Evolutionary conservation across 2,797 vertebrate species (phyloP), one percentile per base, ranked within the genome.

Genomic region (Sciaenops ocellatus): DNA sequence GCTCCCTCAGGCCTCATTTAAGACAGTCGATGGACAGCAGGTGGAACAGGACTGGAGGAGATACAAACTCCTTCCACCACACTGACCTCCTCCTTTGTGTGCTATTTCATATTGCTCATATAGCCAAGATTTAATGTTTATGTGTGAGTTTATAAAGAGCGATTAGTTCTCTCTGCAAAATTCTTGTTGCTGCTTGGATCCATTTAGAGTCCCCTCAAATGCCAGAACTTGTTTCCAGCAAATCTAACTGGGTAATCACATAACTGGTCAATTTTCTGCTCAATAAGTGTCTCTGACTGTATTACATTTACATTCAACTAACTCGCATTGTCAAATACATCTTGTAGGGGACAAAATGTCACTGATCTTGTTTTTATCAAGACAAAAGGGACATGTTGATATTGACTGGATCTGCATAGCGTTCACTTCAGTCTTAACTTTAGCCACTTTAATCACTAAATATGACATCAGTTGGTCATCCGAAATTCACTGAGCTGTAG

Each of bases 1-100:
- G 34, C 17, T 71, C 80, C 72, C 78, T n/a, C 22, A 76, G 80
- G 73, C 52, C 64, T 63, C 16, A 13, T 71, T 71, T 71, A 38
- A 38, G 34, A 38, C 34, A 38, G 34, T 38, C 34, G 34, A 38
- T 13, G 41, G 69, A 50, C 76, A 67, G 56, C 80, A 77, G 59
- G 65, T 74, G 69, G 77, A 78, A 7, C 52, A 76, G 11, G 44
- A 62, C 46, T 17, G 20, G 15, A 61, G 28, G 26, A 34, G 26
- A 44, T 18, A 42, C 28, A 61, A 48, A 20, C 28, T 55, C 44
- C 26, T 4, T 22, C 60, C 28, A 15, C 1, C 30, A 24, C 8
- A 8, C n/a, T 22, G 13, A 17, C 15, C n/a, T 61, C n/a, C 60
- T 26, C 59, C 59, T 24, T 24, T 8, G 24, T 9, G 16, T 2